Percentiles rank a stretch among this genome's conserved stretches.
phyloP scores from a whole-genome alignment of 2,113 vertebrate species.

The Corythornis madagascariensis region DNA sequence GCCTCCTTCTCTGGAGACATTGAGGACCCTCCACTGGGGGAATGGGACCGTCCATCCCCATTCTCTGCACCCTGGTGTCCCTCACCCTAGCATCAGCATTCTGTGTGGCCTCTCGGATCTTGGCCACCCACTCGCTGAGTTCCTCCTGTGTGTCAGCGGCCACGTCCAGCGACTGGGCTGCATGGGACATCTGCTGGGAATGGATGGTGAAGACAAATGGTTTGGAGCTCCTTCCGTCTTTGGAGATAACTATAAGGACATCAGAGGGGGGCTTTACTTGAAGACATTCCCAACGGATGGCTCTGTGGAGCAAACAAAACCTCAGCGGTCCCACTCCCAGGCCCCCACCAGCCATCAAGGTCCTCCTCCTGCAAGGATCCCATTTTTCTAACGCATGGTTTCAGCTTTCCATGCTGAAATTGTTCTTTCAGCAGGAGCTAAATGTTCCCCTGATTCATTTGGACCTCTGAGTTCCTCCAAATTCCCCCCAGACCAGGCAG shows the following conservation, averaged over 20 bases:
- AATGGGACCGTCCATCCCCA: accelerated
- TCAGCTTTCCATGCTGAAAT: background rate
- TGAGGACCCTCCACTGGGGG: accelerated
- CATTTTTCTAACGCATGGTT: background rate
- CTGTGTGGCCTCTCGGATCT: slow-evolving; percentile 93
- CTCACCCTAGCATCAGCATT: slow-evolving; percentile 93
- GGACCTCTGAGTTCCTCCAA: background rate
- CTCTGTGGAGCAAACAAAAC: slow-evolving; percentile 22
- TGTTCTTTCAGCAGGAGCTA: background rate
- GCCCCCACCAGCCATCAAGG: background rate
- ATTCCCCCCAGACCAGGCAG: background rate
- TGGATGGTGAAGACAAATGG: slow-evolving; percentile 92
- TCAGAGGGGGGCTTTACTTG: slow-evolving; percentile 80
- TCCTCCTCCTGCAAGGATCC: background rate
- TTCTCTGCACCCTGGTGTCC: background rate
- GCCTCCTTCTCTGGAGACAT: background rate
- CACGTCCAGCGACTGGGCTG: slow-evolving; percentile 82
- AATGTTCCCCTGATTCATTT: background rate
- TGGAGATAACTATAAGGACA: slow-evolving; percentile 76
- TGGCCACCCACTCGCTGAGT: slow-evolving; percentile 92
- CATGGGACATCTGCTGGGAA: slow-evolving; percentile 78
- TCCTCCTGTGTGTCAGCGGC: slow-evolving; percentile 89
- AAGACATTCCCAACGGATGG: slow-evolving; percentile 43
- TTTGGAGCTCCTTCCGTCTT: slow-evolving; percentile 92
- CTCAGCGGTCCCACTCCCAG: slow-evolving; percentile 15